phyloP scores from a whole-genome alignment of 2,888 invertebrate genomes.

The Taphrorychus bicolor region DNA sequence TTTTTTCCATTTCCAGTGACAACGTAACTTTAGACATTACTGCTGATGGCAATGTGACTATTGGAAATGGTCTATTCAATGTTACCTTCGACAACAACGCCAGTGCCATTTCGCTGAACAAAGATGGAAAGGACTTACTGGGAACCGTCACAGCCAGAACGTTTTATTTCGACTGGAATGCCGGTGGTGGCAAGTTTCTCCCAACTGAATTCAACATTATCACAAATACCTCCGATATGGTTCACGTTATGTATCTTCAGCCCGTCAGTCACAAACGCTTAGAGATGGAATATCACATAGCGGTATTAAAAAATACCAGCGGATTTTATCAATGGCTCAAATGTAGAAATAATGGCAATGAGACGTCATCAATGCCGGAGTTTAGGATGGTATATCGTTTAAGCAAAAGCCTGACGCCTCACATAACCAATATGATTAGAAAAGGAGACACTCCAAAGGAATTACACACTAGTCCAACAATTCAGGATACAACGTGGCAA shows the following conservation, averaged over 20 bases:
- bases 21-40: background rate
- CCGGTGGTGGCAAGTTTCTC: slow-evolving; percentile 14
- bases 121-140: slow-evolving; percentile 15
- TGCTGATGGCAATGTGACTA: background rate
- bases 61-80: slow-evolving; percentile 11
- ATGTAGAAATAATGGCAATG: background rate
- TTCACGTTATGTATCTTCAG: slow-evolving; percentile 14
- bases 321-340: slow-evolving; percentile 22
- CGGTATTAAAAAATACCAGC: slow-evolving; percentile 5
- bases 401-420: background rate
- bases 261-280: background rate
- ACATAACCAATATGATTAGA: slow-evolving; percentile 11
- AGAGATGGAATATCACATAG: slow-evolving; percentile 17
- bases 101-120: slow-evolving; percentile 4
- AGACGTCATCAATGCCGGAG: slow-evolving; percentile 3
- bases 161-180: slow-evolving; percentile 23
- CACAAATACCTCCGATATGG: slow-evolving; percentile 4
- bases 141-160: slow-evolving; percentile 12
- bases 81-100: slow-evolving; percentile 11
- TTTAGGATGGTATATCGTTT: slow-evolving; percentile 18
- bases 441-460: slow-evolving; percentile 9
- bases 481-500: slow-evolving; percentile 21
- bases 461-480: slow-evolving; percentile 1
- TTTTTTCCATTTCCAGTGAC: background rate
- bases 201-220: slow-evolving; percentile 4